Evolutionary conservation across 2,797 vertebrate genomes (phyloP), one percentile per base, ranked within the genome.

Genomic region (Parauchenoglanis punctatus): DNA sequence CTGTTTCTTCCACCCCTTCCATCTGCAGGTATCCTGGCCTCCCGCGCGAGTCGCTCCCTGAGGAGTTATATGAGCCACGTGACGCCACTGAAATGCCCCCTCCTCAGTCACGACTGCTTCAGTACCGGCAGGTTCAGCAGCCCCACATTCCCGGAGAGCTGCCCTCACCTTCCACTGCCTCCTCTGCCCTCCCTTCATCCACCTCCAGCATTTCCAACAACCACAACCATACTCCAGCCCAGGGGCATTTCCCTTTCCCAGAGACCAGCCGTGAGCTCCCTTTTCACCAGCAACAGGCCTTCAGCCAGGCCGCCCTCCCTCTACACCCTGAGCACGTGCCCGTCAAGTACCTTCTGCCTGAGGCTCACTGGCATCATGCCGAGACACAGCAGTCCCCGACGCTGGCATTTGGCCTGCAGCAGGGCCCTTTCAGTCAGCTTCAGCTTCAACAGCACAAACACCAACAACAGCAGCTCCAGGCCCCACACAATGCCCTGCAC

Each of bases 91-190:
- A 99, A 86, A 98, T 99, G 97, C 98, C 98, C 31, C 98, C 98
- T 7, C 98, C 98, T 46, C 98, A 99, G 88, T 99, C 98, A n/a
- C 98, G 98, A 89, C 97, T 99, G 91, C 95, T 99, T 91, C 98
- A 99, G 91, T 99, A 99, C 92, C 96, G 98, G 92, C 98, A 99
- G 94, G 95, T 97, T 46, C 92, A 93, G 93, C 92, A 92, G 94
- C 92, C 96, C 89, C 96, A 97, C 81, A 95, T 96, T 94, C 97
- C 97, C 88, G 96, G 96, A 92, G 97, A 98, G 92, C 96, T 97
- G 87, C 95, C 97, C 3, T 96, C 97, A 85, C 96, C 97, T 90
- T 96, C 98, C 91, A 95, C 97, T 25, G 93, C 96, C 90, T 91
- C 94, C 81, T 92, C 96, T 96, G 87, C 95, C 97, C 5, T 96